A percentile compares a stretch with the other conserved stretches of the same genome.
These are phyloP conservation scores for Sinocyclocheilus anophthalmus DNA, from an alignment of 2,113 vertebrate genomes.

Conservation along the genomic window DNA sequence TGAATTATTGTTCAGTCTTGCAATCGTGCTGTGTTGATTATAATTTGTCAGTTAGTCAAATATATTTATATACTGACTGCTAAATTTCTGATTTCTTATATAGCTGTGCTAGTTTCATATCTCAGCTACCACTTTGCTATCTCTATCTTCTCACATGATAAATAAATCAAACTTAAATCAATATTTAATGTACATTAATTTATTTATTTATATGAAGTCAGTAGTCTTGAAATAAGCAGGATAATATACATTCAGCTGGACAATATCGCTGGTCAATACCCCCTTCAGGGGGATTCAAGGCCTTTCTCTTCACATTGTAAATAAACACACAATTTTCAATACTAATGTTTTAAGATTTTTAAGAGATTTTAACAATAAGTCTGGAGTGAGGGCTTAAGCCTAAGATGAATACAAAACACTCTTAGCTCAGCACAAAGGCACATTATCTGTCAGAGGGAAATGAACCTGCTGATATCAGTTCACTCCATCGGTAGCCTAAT, in stretches of 20 bases:
- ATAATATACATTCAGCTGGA: neutral
- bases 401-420: conserved; percentile 1
- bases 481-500: neutral
- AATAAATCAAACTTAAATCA: neutral
- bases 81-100: neutral
- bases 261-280: neutral
- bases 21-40: neutral
- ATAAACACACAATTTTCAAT: neutral
- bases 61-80: no score
- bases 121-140: neutral
- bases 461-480: conserved; percentile 3
- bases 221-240: neutral
- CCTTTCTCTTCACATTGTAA: neutral
- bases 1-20: neutral
- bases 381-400: neutral
- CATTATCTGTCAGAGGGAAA: conserved; percentile 6
- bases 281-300: neutral
- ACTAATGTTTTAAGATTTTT: neutral
- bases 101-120: neutral
- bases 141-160: neutral
- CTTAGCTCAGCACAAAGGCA: neutral
- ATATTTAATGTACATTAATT: neutral
- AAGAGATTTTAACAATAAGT: no score
- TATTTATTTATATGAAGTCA: conserved; percentile 13
- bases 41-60: neutral